Conservation (phyloP, 2,113 vertebrate genomes). For the Sander lucioperca region DNA sequence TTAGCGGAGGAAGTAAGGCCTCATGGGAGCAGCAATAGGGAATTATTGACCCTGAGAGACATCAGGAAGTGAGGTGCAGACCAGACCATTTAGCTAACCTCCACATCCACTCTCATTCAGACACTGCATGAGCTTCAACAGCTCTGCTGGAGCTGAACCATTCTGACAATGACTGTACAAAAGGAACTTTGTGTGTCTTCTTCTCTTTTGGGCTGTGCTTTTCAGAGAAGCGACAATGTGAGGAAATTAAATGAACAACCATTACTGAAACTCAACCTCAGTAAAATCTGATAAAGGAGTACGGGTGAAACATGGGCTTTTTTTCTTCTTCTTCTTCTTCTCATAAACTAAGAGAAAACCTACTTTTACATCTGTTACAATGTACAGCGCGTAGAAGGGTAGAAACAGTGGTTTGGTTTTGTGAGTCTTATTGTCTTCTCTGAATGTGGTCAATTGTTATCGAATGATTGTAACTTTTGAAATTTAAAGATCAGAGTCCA, state of each 20-base stretch:
- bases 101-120: constrained; percentile 40
- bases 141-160: constrained; percentile 19
- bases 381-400: not conserved
- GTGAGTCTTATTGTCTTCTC: constrained; percentile 18
- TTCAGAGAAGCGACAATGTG: constrained; percentile 18
- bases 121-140: constrained; percentile 31
- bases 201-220: constrained; percentile 6
- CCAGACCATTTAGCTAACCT: constrained; percentile 54
- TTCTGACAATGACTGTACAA: constrained; percentile 41
- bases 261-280: constrained; percentile 17
- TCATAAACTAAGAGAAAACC: constrained; percentile 2
- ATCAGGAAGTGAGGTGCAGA: constrained; percentile 70
- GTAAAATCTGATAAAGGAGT: constrained; percentile 32
- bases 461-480: constrained; percentile 66
- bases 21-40: constrained; percentile 75
- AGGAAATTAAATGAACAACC: constrained; percentile 16
- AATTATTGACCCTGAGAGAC: constrained; percentile 78
- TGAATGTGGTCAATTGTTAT: constrained; percentile 70
- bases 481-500: constrained; percentile 78
- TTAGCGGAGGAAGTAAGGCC: constrained; percentile 72
- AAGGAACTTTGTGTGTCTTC: constrained; percentile 6
- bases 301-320: constrained; percentile 7
- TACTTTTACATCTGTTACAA: constrained; percentile 25
- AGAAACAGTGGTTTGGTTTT: constrained; percentile 16
- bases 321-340: constrained; percentile 4